Percentiles rank a stretch among this genome's conserved stretches.
Conservation (phyloP, 2,797 vertebrate genomes). For the Craterocephalus amniculus region DNA sequence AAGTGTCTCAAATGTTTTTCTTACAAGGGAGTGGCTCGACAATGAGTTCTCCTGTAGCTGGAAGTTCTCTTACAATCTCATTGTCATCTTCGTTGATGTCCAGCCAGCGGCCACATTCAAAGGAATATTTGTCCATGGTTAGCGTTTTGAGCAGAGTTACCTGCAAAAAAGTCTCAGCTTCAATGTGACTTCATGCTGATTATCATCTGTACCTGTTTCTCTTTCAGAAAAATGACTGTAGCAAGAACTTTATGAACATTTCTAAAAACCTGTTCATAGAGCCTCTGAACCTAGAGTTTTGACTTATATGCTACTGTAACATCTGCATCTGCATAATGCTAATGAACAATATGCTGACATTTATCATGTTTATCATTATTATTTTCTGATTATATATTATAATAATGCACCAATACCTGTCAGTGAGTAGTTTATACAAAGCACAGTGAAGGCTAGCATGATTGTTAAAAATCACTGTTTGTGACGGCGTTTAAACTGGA, state of each 20-base stretch:
- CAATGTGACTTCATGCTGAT: background rate
- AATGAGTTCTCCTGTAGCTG: constrained; percentile 85
- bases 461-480: background rate
- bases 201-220: background rate
- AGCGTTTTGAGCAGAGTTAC: constrained; percentile 92
- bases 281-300: background rate
- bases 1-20: constrained; percentile 29
- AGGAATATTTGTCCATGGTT: constrained; percentile 93
- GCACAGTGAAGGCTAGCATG: background rate
- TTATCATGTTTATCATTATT: background rate
- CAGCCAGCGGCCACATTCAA: constrained; percentile 94
- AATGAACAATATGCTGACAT: background rate
- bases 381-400: background rate
- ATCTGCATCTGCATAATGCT: background rate
- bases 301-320: background rate
- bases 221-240: constrained; percentile 7
- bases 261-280: background rate
- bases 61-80: constrained; percentile 92
- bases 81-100: constrained; percentile 97
- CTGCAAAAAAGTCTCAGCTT: constrained; percentile 71
- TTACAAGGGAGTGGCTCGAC: constrained; percentile 88
- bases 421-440: background rate
- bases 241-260: background rate
- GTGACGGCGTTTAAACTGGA: background rate
- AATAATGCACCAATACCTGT: background rate